Evolutionary conservation across 2,113 vertebrate genomes (phyloP).

Genomic region (Rutilus rutilus): DNA sequence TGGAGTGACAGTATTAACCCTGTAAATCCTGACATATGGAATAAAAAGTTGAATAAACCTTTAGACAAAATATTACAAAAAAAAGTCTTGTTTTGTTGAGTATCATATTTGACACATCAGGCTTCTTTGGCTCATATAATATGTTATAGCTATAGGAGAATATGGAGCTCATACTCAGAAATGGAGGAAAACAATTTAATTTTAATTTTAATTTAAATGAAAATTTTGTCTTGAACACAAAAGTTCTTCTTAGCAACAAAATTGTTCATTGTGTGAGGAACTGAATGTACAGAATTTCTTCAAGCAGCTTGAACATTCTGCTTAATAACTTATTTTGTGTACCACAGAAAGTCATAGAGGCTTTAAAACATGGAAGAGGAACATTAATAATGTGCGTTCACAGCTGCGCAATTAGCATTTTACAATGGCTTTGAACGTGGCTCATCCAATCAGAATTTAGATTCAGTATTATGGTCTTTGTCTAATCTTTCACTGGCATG

Average conservation of each 20-base stretch:
- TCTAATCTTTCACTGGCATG: background rate
- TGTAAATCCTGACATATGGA: too few species aligned
- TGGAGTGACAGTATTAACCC: background rate
- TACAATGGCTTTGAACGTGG: background rate
- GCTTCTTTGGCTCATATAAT: background rate
- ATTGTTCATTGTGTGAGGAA: background rate
- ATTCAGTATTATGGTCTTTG: background rate
- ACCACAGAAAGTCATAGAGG: background rate
- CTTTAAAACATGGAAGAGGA: too few species aligned
- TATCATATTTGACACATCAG: too few species aligned
- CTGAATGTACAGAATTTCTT: background rate
- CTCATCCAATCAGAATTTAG: background rate
- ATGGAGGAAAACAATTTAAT: too few species aligned
- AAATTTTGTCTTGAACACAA: background rate
- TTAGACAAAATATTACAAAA: too few species aligned
- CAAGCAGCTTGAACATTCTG: background rate
- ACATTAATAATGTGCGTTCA: background rate
- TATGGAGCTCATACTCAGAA: too few species aligned
- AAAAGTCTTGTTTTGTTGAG: too few species aligned
- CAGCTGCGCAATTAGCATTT: background rate
- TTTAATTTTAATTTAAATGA: background rate
- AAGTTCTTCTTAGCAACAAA: background rate
- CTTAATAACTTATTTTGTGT: background rate
- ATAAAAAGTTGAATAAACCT: too few species aligned
- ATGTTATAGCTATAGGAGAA: too few species aligned